Evolutionary conservation across 2,888 invertebrate species (phyloP), one percentile per base, ranked within the genome.

Genomic region (Octonoba sinensis): DNA sequence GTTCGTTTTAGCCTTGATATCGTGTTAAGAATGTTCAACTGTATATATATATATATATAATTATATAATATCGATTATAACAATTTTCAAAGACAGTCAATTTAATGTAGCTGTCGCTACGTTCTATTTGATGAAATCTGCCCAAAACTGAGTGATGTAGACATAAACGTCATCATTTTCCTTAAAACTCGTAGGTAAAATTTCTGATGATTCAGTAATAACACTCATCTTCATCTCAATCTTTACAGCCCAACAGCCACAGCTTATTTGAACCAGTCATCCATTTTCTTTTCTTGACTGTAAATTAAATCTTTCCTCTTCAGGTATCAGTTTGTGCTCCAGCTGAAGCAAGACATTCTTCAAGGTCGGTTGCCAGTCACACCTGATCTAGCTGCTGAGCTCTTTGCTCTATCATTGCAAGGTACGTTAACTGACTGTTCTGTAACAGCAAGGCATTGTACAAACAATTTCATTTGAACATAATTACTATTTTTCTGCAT

Each of bases 271-370:
- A 18, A 54, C 15, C 54, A 18, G 54, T 16, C 54, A 18, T 54
- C n/a, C 18, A 54, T 54, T 12, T 54, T 47, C 12, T 12, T 12
- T 11, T 54, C 54, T 54, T 3, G 15, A 18, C 8, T 12, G n/a
- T 54, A 6, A n/a, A n/a, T n/a, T 8, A 36, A 36, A 36, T 36
- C 36, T 36, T 36, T 36, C 36, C 36, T 36, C 89, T 89, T 24
- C 91, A 96, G 97, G 91, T 98, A 98, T 90, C 97, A 97, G 91
- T 93, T 97, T 89, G 97, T 97, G 89, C 92, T 98, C 87, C 97
- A 98, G 92, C 92, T 97, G 87, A 97, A 97, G 90, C 95, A 96
- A 91, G 97, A 98, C 89, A 95, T 98, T 86, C 91, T 97, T 70
- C 96, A 97, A 89, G 97, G 96, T 84, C 92, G 97, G 85, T 90